phyloP scores from a whole-genome alignment of 1,140 invertebrate genomes.

The Pinna nobilis region DNA sequence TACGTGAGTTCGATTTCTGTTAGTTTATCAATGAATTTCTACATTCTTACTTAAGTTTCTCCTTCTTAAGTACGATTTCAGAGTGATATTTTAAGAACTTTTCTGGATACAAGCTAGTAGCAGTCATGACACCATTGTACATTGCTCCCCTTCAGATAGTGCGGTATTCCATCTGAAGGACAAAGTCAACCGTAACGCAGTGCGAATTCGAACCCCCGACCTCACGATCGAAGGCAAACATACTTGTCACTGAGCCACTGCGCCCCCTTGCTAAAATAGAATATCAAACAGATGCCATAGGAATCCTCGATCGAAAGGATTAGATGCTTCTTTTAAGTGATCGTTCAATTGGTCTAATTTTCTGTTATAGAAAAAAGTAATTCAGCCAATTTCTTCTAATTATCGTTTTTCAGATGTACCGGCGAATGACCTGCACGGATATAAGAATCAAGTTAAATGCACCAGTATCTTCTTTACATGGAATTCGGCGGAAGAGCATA shows the following conservation, averaged over 20 bases:
- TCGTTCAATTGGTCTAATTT: background rate
- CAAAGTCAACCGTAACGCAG: too few relatives aligned
- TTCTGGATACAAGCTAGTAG: background rate
- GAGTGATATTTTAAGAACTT: background rate
- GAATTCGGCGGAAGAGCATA: constrained; percentile 18
- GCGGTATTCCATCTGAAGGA: too few relatives aligned
- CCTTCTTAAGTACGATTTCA: background rate
- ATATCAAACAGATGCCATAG: background rate
- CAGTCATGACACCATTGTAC: background rate
- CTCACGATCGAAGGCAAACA: background rate
- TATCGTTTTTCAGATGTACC: constrained; percentile 35
- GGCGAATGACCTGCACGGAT: constrained; percentile 45
- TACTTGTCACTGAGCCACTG: background rate
- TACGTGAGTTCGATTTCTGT: constrained; percentile 44
- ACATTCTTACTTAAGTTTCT: background rate
- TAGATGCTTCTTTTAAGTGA: background rate
- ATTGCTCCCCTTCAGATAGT: background rate
- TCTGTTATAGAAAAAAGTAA: background rate
- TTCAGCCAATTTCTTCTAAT: background rate
- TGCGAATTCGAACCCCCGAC: too few relatives aligned
- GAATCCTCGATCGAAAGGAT: background rate
- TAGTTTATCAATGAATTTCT: background rate
- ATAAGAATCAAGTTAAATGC: constrained; percentile 44
- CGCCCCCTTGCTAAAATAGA: background rate
- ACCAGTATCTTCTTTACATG: constrained; percentile 10